Percentiles rank a stretch among this genome's conserved stretches.
phyloP scores from a whole-genome alignment of 1,140 invertebrate genomes.

The Danaus melanippus region DNA sequence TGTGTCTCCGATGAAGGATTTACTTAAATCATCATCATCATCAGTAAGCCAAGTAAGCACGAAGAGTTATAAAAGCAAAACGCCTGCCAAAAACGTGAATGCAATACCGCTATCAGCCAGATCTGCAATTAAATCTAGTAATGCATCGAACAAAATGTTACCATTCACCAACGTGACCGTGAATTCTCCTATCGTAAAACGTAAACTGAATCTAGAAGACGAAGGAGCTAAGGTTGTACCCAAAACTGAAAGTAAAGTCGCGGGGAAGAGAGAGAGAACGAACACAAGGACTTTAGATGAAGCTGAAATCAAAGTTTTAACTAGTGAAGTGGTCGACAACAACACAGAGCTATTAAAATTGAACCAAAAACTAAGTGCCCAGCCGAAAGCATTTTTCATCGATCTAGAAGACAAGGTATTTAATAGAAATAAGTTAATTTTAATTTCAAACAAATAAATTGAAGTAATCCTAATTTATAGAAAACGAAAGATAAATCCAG shows the following conservation, averaged over 20 bases:
- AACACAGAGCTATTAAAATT: constrained; percentile 48
- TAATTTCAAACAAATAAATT: not conserved
- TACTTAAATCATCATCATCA: constrained; percentile 41
- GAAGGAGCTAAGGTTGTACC: not conserved
- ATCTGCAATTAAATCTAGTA: constrained; percentile 6
- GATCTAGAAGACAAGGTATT: constrained; percentile 30
- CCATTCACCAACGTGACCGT: constrained; percentile 47
- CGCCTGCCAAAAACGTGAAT: constrained; percentile 7
- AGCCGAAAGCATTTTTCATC: constrained; percentile 61
- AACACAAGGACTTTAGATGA: constrained; percentile 62
- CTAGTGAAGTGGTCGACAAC: constrained; percentile 43
- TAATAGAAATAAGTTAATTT: no score
- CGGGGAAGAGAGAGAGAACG: constrained; percentile 33
- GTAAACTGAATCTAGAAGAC: constrained; percentile 28
- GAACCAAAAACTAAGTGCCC: constrained; percentile 38
- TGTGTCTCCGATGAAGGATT: constrained; percentile 49
- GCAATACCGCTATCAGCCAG: constrained; percentile 10
- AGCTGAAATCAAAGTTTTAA: constrained; percentile 58
- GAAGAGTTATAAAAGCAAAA: constrained; percentile 21
- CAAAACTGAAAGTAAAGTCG: not conserved
- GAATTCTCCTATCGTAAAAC: constrained; percentile 53
- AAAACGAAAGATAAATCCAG: constrained; percentile 28
- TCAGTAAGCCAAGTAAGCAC: constrained; percentile 29
- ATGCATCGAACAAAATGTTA: constrained; percentile 21
- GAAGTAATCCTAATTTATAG: constrained; percentile 8